Conservation (phyloP, 2,113 vertebrate species). For the Stercorarius parasiticus region DNA sequence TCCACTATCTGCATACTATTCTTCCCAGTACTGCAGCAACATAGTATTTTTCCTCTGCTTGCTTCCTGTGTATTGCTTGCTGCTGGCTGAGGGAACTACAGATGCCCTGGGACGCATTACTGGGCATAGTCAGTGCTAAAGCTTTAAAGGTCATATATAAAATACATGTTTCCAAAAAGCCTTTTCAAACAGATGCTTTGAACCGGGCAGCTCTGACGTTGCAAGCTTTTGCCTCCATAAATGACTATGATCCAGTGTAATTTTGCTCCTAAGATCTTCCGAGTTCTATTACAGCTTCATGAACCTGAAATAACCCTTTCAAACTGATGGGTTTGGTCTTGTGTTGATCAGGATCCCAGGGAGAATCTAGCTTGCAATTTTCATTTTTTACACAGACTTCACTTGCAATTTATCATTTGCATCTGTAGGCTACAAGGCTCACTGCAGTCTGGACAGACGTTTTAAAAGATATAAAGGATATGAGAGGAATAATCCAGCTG, state of each 20-base stretch:
- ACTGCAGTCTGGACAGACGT: neutral
- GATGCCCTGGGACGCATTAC: neutral
- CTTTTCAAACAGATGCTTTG: neutral
- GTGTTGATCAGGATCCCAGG: neutral
- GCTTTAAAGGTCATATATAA: neutral
- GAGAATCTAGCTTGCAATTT: neutral
- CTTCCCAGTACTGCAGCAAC: accelerated
- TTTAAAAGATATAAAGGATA: neutral
- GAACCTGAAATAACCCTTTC: neutral
- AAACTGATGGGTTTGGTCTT: neutral
- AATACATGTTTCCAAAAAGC: neutral
- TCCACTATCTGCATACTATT: accelerated
- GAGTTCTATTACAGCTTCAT: neutral
- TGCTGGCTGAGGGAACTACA: neutral
- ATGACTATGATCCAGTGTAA: neutral
- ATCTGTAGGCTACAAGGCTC: neutral
- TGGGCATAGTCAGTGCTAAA: neutral
- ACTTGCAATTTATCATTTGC: neutral
- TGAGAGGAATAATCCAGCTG: neutral
- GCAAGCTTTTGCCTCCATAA: neutral
- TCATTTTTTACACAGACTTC: neutral
- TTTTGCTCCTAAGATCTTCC: neutral
- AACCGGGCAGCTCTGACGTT: accelerated
- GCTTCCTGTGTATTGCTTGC: neutral
- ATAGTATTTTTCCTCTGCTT: accelerated